Evolutionary conservation across 2,888 invertebrate genomes (phyloP), one percentile per base, ranked within the genome.

Genomic region (Aspidiotus rigidus): DNA sequence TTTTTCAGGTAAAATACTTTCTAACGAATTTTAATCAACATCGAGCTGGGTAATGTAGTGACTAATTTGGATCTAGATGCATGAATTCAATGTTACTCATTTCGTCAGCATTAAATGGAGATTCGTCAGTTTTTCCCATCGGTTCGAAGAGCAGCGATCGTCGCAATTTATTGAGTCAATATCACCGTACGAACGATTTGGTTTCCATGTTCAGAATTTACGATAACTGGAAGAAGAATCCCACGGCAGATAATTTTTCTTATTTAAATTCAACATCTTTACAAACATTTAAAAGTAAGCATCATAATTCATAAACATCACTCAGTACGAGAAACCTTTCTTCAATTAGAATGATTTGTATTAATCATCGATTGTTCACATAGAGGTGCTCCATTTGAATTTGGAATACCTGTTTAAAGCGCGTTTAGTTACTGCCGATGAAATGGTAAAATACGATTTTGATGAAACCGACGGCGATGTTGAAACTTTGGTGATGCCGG

Each of bases 1-100:
- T 77, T 84, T 8, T 80, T 84, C 62, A 75, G 77, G 79, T 80
- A 74, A 72, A 76, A 59, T 57, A 28, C 28, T 28, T 5, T 28
- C 28, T 28, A 28, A 5, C 28, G 5, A 28, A 28, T 5, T 28
- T 28, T 28, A 28, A 28, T 28, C 5, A 5, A 28, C 5, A 28
- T 28, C 28, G 28, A 28, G 28, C 28, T 28, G 28, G 28, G 5
- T 28, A 28, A 28, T 28, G 28, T 28, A 28, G 28, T 5, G 28
- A 28, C 28, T 28, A 28, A 28, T 28, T 28, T 28, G 28, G 5
- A 10, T 59, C 15, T 9, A 67, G 67, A 40, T 67, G 67, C 60
- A 17, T 39, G 9, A 53, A 60, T 40, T 60, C 67, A 11, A 60
- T 67, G 67, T 60, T 67, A 40, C 53, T 67, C 17, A 40, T 67